A percentile compares a stretch with the other conserved stretches of the same genome.
Conservation (phyloP, 2,797 vertebrate species). For the Gadopsis bispinosus region DNA sequence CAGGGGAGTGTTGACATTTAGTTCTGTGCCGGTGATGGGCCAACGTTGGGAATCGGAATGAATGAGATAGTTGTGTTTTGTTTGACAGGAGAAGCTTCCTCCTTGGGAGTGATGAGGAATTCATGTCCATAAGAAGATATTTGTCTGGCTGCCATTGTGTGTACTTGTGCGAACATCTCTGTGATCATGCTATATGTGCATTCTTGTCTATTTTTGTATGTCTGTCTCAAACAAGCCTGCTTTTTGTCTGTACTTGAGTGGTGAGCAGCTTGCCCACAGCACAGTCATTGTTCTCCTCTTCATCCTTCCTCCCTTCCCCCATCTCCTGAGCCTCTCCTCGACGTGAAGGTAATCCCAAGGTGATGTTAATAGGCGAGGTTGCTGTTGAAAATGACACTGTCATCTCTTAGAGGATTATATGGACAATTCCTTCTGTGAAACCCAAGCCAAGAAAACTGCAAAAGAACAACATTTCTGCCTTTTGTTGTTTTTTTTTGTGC, state of each 20-base stretch:
- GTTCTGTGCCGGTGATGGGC: slow-evolving; percentile 51
- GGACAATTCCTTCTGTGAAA: slow-evolving; percentile 63
- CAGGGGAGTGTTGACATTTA: slow-evolving; percentile 73
- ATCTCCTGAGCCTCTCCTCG: slow-evolving; percentile 46
- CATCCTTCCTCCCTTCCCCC: slow-evolving; percentile 1
- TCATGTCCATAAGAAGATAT: slow-evolving; percentile 26
- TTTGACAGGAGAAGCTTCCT: slow-evolving; percentile 45
- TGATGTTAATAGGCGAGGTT: slow-evolving; percentile 72
- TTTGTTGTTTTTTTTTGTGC: background rate
- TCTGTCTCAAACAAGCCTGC: slow-evolving; percentile 7
- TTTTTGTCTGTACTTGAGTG: slow-evolving; percentile 20
- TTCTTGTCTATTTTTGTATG: slow-evolving; percentile 18
- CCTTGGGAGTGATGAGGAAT: slow-evolving; percentile 46
- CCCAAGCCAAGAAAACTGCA: slow-evolving; percentile 51
- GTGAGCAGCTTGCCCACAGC: slow-evolving; percentile 32
- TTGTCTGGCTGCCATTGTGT: slow-evolving; percentile 19
- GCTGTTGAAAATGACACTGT: slow-evolving; percentile 68
- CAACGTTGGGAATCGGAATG: slow-evolving; percentile 44
- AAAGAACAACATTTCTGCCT: slow-evolving; percentile 53
- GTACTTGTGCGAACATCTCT: slow-evolving; percentile 19
- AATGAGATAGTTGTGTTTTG: slow-evolving; percentile 63
- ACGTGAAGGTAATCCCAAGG: slow-evolving; percentile 77
- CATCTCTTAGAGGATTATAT: slow-evolving; percentile 67
- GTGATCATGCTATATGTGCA: background rate
- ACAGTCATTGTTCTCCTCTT: slow-evolving; percentile 29